A percentile compares a stretch with the other conserved stretches of the same genome.
Evolutionary conservation across 2,113 vertebrate species (phyloP).

Genomic region (Gymnocephalus cernua): DNA sequence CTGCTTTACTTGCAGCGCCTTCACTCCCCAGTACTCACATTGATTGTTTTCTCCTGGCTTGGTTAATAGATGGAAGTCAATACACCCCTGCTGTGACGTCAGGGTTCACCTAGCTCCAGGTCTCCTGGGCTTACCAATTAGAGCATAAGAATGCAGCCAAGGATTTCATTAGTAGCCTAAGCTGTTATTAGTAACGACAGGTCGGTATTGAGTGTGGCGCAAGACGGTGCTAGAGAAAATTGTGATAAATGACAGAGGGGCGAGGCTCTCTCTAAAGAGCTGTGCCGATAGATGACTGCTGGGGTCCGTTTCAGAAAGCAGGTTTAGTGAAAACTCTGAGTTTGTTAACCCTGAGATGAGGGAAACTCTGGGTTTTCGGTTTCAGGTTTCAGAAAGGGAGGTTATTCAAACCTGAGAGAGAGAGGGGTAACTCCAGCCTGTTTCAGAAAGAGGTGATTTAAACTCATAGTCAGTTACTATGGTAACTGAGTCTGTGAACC

Average conservation of each 20-base stretch:
- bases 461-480: too few species aligned
- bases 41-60: slow-evolving; percentile 70
- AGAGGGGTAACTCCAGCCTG: too few species aligned
- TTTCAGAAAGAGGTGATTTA: too few species aligned
- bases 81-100: slow-evolving; percentile 63
- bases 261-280: slow-evolving; percentile 42
- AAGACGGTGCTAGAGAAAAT: slow-evolving; percentile 58
- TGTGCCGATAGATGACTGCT: slow-evolving; percentile 36
- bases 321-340: too few species aligned
- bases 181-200: slow-evolving; percentile 74
- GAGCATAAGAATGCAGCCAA: slow-evolving; percentile 58
- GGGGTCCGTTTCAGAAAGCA: neutral
- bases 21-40: slow-evolving; percentile 57
- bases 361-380: too few species aligned
- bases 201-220: slow-evolving; percentile 64
- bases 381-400: too few species aligned
- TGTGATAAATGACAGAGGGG: slow-evolving; percentile 71
- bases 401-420: too few species aligned
- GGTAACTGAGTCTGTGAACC: too few species aligned
- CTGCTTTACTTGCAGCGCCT: slow-evolving; percentile 57
- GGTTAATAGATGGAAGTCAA: slow-evolving; percentile 68
- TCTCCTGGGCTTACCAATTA: slow-evolving; percentile 72
- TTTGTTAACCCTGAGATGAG: too few species aligned
- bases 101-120: slow-evolving; percentile 56
- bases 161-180: slow-evolving; percentile 66